These are phyloP conservation scores for Eupristina koningsbergeri DNA, from an alignment of 1,140 invertebrate genomes.

Conservation along the genomic window DNA sequence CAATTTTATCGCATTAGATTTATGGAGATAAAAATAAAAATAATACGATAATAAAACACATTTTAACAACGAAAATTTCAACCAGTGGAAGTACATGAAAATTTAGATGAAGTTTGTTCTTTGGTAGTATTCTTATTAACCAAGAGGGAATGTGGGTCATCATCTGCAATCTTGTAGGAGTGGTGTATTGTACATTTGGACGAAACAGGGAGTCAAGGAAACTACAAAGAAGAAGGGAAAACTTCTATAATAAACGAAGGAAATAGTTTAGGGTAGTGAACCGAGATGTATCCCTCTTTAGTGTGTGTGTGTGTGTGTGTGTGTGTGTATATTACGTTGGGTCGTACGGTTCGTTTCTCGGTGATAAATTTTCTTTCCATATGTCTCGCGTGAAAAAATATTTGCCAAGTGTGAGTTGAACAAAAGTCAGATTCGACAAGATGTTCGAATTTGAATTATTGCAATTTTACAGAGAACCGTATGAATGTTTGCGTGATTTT, in stretches of 20 bases:
- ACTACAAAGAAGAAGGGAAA: slow-evolving; percentile 1
- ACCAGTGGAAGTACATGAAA: not conserved
- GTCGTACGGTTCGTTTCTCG: slow-evolving; percentile 22
- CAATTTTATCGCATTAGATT: too few relatives aligned
- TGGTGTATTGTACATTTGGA: slow-evolving; percentile 6
- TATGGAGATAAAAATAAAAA: too few relatives aligned
- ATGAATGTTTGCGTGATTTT: not conserved
- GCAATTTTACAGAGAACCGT: slow-evolving; percentile 14
- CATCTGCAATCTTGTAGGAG: slow-evolving; percentile 8
- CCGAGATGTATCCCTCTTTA: slow-evolving; percentile 7
- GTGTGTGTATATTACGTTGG: not conserved
- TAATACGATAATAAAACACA: not conserved
- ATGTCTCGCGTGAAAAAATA: slow-evolving; percentile 27
- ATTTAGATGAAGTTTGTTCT: not conserved
- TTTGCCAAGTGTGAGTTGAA: slow-evolving; percentile 3
- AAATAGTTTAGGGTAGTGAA: slow-evolving; percentile 36
- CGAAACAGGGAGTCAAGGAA: slow-evolving; percentile 24
- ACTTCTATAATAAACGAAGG: slow-evolving; percentile 29
- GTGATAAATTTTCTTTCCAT: slow-evolving; percentile 43
- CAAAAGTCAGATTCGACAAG: slow-evolving; percentile 38
- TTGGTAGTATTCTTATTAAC: slow-evolving; percentile 27
- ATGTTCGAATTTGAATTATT: slow-evolving; percentile 44
- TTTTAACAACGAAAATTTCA: not conserved
- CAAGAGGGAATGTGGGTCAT: slow-evolving; percentile 40
- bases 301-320: not conserved